Conservation (phyloP, 2,888 invertebrate species). For the Megalurothrips usitatus region DNA sequence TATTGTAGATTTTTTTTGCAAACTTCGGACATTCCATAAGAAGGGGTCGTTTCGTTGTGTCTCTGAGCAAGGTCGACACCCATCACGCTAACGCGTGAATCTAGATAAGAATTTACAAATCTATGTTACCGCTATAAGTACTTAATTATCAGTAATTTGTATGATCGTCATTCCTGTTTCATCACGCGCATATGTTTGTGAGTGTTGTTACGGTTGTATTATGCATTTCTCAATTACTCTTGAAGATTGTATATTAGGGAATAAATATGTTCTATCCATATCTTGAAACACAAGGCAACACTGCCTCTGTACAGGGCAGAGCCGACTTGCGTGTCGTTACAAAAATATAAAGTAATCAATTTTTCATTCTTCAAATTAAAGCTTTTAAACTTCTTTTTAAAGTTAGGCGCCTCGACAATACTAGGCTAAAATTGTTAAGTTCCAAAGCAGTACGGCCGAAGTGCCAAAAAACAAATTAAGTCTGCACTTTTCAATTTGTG, state of each 20-base stretch:
- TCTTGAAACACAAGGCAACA: too few relatives aligned
- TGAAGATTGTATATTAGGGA: too few relatives aligned
- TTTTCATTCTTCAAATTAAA: neutral
- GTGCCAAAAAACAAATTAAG: neutral
- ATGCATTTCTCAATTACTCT: too few relatives aligned
- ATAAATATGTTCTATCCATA: too few relatives aligned
- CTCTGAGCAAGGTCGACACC: neutral
- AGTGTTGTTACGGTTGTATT: too few relatives aligned
- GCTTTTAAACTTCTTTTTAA: neutral
- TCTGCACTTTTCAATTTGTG: neutral
- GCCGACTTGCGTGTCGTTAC: too few relatives aligned
- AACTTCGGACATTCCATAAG: neutral
- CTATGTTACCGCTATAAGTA: slow-evolving; percentile 7
- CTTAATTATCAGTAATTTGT: neutral
- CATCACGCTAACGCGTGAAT: too few relatives aligned
- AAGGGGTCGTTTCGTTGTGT: neutral
- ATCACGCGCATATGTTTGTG: too few relatives aligned
- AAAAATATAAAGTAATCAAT: neutral
- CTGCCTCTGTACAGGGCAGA: too few relatives aligned
- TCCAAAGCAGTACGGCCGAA: neutral
- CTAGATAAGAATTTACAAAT: too few relatives aligned
- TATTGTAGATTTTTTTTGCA: too few relatives aligned
- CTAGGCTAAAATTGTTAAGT: neutral
- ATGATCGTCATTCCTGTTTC: neutral
- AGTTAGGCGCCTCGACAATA: slow-evolving; percentile 22